Evolutionary conservation across 2,888 invertebrate genomes (phyloP).

Genomic region (Dolichopus griseipennis): DNA sequence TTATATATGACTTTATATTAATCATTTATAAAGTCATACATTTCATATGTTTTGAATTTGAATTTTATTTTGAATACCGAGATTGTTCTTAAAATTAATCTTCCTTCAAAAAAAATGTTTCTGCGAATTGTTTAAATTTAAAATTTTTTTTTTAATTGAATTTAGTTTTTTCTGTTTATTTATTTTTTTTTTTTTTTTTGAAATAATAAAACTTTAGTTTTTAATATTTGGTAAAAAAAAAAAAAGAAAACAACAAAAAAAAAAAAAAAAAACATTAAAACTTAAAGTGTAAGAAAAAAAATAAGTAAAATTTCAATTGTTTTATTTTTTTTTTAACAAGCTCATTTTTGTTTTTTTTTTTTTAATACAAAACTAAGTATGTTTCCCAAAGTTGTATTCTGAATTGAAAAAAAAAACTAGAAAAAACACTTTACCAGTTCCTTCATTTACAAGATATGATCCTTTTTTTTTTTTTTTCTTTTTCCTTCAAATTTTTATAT

Average conservation of each 20-base stretch:
- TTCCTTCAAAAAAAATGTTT: no score
- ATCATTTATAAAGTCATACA: no score
- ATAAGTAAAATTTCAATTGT: background rate
- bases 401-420: background rate
- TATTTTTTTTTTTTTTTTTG: no score
- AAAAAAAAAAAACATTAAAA: background rate
- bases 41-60: no score
- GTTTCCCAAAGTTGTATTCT: background rate
- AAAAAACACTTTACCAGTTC: slow-evolving; percentile 9
- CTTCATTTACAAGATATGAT: background rate
- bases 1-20: no score
- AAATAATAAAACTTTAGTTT: background rate
- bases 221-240: background rate
- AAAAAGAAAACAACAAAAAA: no score
- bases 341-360: background rate
- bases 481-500: background rate
- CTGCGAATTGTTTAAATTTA: no score
- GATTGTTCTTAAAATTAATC: no score
- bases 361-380: background rate
- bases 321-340: background rate
- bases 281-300: background rate
- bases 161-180: no score
- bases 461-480: background rate
- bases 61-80: no score
- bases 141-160: no score